Evolutionary conservation across 2,888 invertebrate species (phyloP), one percentile per base, ranked within the genome.

Genomic region (Muscina levida): DNA sequence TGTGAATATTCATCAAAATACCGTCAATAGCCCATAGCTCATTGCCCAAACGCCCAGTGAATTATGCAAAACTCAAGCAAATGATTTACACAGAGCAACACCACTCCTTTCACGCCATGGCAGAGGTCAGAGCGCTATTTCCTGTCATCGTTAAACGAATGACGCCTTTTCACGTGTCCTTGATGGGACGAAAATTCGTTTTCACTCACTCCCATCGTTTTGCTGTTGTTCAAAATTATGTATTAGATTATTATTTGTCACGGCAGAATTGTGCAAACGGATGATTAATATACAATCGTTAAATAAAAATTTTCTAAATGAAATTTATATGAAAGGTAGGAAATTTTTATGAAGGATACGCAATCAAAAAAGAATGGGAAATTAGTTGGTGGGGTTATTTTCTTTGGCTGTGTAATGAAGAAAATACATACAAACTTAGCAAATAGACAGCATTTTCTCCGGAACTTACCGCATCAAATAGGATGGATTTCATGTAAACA

Each of bases 251-350:
- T 62, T 39, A 39, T 22, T 42, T 42, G 62, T 62, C 62, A 62
- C 19, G 62, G 5, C 19, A 39, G 11, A 31, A 31, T 31, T 56
- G 26, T 6, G 1, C 1, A 13, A 53, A 24, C 24, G 62, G 42
- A 19, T 62, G 62, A 62, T 62, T 19, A 37, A 39, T 39, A 62
- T 37, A 42, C 62, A 62, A 62, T 62, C 62, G 15, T 39, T 59
- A n/a, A 2, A 10, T 22, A 42, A 4, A 42, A 13, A 22, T 42
- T 42, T 42, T 10, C 31, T n/a, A 37, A 39, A 59, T 37, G 31
- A 11, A 62, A 19, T 37, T 26, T 8, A n/a, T n/a, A n/a, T n/a
- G n/a, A n/a, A n/a, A n/a, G n/a, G n/a, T n/a, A n/a, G n/a, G n/a
- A n/a, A n/a, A n/a, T n/a, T n/a, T n/a, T n/a, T n/a, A n/a, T n/a